Evolutionary conservation across 2,113 vertebrate species (phyloP).

Genomic region (Etheostoma spectabile): DNA sequence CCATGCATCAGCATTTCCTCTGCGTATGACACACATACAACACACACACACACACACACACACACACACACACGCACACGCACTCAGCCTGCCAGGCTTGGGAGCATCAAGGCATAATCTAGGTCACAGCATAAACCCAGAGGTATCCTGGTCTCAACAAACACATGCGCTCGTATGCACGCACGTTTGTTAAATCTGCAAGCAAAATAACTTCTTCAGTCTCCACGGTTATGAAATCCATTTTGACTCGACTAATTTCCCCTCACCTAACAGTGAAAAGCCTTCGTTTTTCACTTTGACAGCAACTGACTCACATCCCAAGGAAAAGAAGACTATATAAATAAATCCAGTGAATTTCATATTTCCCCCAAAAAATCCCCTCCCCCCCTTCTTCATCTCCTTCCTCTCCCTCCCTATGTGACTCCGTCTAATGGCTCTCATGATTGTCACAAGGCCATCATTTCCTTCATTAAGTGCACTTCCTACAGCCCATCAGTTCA

Average conservation of each 20-base stretch:
- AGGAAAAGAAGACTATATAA: constrained; percentile 6
- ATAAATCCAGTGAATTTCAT: constrained; percentile 23
- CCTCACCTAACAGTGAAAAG: background rate
- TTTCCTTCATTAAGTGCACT: constrained; percentile 43
- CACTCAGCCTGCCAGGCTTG: constrained; percentile 65
- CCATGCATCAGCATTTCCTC: background rate
- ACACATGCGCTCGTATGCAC: constrained; percentile 20
- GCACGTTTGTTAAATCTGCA: constrained; percentile 33
- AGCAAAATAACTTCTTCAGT: background rate
- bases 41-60: constrained; percentile 32
- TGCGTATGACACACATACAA: background rate
- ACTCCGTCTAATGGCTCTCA: constrained; percentile 30
- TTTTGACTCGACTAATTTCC: constrained; percentile 15
- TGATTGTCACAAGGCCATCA: constrained; percentile 39
- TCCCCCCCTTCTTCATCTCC: background rate
- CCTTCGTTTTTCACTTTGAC: background rate
- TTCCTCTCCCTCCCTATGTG: constrained; percentile 11
- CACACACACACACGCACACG: constrained; percentile 9
- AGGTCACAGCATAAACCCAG: constrained; percentile 80
- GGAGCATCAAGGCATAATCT: constrained; percentile 79
- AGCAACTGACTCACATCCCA: constrained; percentile 8
- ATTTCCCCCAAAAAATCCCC: constrained; percentile 9
- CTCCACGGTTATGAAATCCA: constrained; percentile 11
- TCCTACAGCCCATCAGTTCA: background rate
- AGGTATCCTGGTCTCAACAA: constrained; percentile 64